Percentiles rank a stretch among this genome's conserved stretches.
Evolutionary conservation across 2,113 vertebrate species (phyloP).

Genomic region (Calyptommatus sinebrachiatus): DNA sequence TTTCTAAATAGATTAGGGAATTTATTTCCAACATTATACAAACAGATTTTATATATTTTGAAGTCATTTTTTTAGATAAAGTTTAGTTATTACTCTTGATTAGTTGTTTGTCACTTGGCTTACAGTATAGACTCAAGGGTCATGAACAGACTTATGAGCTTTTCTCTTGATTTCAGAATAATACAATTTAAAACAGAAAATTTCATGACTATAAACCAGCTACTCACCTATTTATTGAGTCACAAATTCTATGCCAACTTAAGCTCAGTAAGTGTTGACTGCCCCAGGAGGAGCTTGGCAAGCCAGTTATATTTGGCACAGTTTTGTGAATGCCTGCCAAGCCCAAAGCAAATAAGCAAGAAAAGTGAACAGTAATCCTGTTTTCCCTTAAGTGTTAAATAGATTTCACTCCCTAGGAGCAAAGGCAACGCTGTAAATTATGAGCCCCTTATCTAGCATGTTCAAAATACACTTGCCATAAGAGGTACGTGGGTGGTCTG

Average conservation of each 20-base stretch:
- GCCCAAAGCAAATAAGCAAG: conserved; percentile 28
- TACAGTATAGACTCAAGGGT: neutral
- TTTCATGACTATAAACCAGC: conserved; percentile 4
- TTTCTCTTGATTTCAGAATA: neutral
- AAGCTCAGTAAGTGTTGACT: conserved; percentile 17
- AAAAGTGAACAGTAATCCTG: conserved; percentile 35
- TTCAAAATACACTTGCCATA: conserved; percentile 38
- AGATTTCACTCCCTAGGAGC: neutral
- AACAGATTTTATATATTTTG: neutral
- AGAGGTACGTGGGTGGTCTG: conserved; percentile 32
- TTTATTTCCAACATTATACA: too few relatives aligned
- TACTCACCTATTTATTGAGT: conserved; percentile 36
- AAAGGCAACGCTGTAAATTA: conserved; percentile 30
- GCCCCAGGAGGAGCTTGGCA: conserved; percentile 25
- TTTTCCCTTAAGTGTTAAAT: conserved; percentile 13
- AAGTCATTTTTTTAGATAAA: neutral
- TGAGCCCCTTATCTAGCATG: conserved; percentile 23
- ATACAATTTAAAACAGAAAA: neutral
- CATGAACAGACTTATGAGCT: neutral
- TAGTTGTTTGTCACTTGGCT: neutral
- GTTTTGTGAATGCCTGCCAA: conserved; percentile 25
- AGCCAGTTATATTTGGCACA: conserved; percentile 1
- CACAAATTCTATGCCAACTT: conserved; percentile 19
- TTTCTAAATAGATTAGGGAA: too few relatives aligned
- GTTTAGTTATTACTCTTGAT: neutral